These are phyloP conservation scores for Typhlomys cinereus DNA, from an alignment of 2,113 vertebrate genomes.

Conservation along the genomic window DNA sequence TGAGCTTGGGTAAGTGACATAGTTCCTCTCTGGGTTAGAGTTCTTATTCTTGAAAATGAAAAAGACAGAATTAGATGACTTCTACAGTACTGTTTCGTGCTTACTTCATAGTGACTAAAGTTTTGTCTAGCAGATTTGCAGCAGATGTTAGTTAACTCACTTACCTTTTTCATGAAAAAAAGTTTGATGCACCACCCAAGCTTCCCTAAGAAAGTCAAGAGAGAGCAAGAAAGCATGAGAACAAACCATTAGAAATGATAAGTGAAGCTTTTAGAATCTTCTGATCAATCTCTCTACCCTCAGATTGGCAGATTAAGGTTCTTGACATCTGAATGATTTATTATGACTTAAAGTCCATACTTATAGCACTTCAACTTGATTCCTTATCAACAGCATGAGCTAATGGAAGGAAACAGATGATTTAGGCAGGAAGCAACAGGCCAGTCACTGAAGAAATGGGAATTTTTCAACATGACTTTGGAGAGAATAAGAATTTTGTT, in stretches of 20 bases:
- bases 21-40: background rate
- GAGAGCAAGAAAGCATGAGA: too few relatives aligned
- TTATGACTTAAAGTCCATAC: constrained; percentile 62
- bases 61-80: constrained; percentile 40
- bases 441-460: constrained; percentile 19
- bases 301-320: constrained; percentile 59
- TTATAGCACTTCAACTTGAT: constrained; percentile 56
- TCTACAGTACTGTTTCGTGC: constrained; percentile 23
- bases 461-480: background rate
- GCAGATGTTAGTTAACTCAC: constrained; percentile 41
- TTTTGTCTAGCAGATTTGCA: constrained; percentile 46
- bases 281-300: constrained; percentile 61
- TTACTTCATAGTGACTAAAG: constrained; percentile 25
- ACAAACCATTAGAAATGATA: constrained; percentile 49
- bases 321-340: constrained; percentile 63
- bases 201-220: background rate
- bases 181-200: constrained; percentile 2
- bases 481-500: background rate
- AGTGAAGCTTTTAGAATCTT: constrained; percentile 58
- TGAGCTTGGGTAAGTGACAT: constrained; percentile 30
- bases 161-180: constrained; percentile 61
- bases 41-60: constrained; percentile 52
- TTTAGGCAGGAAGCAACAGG: constrained; percentile 41
- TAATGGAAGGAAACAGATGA: constrained; percentile 53
- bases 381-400: constrained; percentile 46